Evolutionary conservation across 2,888 invertebrate species (phyloP).

Genomic region (Onchidella celtica): DNA sequence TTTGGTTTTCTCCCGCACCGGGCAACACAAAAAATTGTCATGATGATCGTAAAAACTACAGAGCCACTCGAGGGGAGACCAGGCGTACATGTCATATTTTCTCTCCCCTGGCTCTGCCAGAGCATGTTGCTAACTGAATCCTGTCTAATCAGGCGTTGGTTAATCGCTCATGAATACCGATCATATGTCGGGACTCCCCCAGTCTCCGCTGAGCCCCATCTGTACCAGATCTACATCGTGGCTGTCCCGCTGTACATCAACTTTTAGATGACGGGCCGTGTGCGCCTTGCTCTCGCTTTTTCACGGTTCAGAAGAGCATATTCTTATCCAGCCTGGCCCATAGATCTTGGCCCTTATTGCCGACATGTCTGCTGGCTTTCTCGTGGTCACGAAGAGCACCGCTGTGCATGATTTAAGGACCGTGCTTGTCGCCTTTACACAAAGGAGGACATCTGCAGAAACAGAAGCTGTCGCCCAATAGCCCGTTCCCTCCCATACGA

Average conservation of each 20-base stretch:
- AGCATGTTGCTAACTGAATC: constrained; percentile 32
- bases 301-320: constrained; percentile 33
- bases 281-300: background rate
- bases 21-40: background rate
- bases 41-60: background rate
- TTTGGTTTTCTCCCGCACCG: no score
- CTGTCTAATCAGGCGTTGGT: constrained; percentile 21
- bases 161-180: constrained; percentile 25
- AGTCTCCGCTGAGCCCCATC: constrained; percentile 1
- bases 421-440: background rate
- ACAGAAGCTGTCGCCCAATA: constrained; percentile 5
- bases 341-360: constrained; percentile 1
- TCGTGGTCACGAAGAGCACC: background rate
- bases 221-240: constrained; percentile 19
- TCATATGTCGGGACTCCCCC: constrained; percentile 1
- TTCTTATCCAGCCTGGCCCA: constrained; percentile 7
- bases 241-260: constrained; percentile 3
- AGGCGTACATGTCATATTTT: constrained; percentile 26
- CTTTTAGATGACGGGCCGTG: constrained; percentile 23
- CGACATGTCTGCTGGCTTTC: background rate
- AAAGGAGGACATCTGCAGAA: background rate
- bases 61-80: constrained; percentile 20
- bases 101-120: background rate
- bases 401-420: constrained; percentile 18
- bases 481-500: no score